phyloP scores from a whole-genome alignment of 1,140 invertebrate species.

The Rhizoglyphus robini region DNA sequence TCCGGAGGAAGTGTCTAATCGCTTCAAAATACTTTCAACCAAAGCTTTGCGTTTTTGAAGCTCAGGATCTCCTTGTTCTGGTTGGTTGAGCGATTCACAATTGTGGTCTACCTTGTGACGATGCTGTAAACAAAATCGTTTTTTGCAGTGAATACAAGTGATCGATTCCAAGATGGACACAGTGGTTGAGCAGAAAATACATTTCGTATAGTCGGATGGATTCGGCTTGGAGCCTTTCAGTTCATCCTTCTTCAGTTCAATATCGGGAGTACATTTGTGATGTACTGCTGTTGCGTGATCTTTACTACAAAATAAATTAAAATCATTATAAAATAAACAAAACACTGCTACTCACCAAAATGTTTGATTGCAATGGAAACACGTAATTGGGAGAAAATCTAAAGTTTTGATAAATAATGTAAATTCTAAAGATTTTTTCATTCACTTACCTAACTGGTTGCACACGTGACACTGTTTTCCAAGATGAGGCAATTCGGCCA shows the following conservation, averaged over 20 bases:
- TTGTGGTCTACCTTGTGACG: slow-evolving; percentile 15
- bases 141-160: slow-evolving; percentile 11
- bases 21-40: neutral
- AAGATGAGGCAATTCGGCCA: slow-evolving; percentile 29
- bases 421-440: neutral
- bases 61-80: neutral
- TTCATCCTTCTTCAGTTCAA: neutral
- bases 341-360: slow-evolving; percentile 14
- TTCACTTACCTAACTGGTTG: slow-evolving; percentile 9
- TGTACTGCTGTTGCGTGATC: neutral
- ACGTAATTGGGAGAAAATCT: slow-evolving; percentile 20
- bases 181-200: slow-evolving; percentile 6
- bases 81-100: neutral
- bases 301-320: slow-evolving; percentile 3
- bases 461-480: slow-evolving; percentile 16
- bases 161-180: slow-evolving; percentile 8
- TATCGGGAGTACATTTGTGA: slow-evolving; percentile 12
- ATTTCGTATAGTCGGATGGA: slow-evolving; percentile 12
- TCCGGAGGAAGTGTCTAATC: neutral
- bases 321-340: neutral
- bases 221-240: neutral
- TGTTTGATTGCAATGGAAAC: slow-evolving; percentile 5
- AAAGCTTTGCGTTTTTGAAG: neutral
- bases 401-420: neutral
- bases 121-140: slow-evolving; percentile 13